Base-by-base conservation (phyloP, 2,113 vertebrate species). In the Tychaedon coryphoeus region DNA sequence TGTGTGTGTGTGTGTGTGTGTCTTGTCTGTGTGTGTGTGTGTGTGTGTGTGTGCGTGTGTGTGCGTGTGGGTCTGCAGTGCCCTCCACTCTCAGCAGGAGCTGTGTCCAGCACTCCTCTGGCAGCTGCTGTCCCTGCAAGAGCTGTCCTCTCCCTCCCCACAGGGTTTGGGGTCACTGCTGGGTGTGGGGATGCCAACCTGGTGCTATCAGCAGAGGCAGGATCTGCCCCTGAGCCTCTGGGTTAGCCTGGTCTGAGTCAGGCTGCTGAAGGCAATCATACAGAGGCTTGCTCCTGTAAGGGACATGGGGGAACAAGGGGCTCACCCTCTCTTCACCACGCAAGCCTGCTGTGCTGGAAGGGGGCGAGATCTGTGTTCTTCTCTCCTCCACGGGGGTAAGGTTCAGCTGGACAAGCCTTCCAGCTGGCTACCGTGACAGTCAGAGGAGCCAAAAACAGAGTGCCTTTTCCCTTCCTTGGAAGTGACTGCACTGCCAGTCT, bases 1-100 rank as follows among this genome's bases (percentile, higher is more conserved):
- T 31, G n/a, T 50, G 6, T 38, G 6, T 36, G 58, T 51, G 33
- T 40, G 73, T 14, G 26, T 1, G 58, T 51, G 33, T 40, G 73
- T 14, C 24, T 1, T 47, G 67, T 69, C 14, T 51, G 9, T 22
- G 3, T 53, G 2, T 31, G 10, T 31, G 25, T 36, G 6, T 33
- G 10, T 31, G n/a, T 50, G 6, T 38, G 6, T 36, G 58, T 51
- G 33, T 40, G 73, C 12, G 26, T 1, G n/a, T n/a, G n/a, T n/a
- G n/a, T n/a, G n/a, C n/a, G n/a, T 1, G 3, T 61, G 56, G 31
- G 15, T 3, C 3, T 29, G 42, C 0, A 0, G 38, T 70, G 62
- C 28, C 43, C 40, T 65, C 83, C 19, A 4, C 28, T 87, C 64
- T 43, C 28, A 14, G 42, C 9, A 4, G n/a, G 42, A 79, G 23